Evolutionary conservation across 2,888 invertebrate species (phyloP).

Genomic region (Heteropelma amictum): DNA sequence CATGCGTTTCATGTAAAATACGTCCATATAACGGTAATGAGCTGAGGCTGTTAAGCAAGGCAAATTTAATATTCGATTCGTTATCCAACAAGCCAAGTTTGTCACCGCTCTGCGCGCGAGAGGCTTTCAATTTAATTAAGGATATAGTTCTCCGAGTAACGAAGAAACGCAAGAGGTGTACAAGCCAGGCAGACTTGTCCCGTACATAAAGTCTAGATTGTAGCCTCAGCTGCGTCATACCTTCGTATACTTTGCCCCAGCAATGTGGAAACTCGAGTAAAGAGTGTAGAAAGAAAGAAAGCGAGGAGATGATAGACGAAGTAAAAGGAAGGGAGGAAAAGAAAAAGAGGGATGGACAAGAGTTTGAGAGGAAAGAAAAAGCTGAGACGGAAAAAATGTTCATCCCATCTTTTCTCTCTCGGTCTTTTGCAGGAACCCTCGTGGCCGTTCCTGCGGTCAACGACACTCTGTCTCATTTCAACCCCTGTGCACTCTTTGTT

Average conservation of each 20-base stretch:
- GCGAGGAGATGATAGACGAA: neutral
- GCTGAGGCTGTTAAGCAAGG: too few relatives aligned
- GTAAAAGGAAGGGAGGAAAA: neutral
- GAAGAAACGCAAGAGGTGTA: conserved; percentile 11
- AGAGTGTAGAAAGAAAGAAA: conserved; percentile 5
- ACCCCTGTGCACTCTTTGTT: conserved; percentile 28
- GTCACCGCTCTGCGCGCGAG: conserved; percentile 36
- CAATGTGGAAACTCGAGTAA: conserved; percentile 30
- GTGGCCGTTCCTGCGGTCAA: conserved; percentile 60
- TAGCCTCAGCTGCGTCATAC: conserved; percentile 34
- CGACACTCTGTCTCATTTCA: conserved; percentile 60
- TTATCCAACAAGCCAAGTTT: conserved; percentile 52
- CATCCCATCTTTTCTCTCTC: conserved; percentile 31
- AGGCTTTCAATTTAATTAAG: conserved; percentile 55
- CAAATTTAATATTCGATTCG: conserved; percentile 63
- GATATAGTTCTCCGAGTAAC: conserved; percentile 19
- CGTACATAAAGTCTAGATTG: conserved; percentile 26
- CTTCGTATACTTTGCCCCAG: conserved; percentile 26
- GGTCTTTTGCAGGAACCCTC: neutral
- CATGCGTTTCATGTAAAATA: too few relatives aligned
- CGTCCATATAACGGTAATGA: too few relatives aligned
- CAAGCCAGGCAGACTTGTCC: conserved; percentile 1
- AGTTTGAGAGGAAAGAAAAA: conserved; percentile 7
- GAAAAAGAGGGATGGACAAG: neutral
- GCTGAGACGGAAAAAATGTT: conserved; percentile 40